Percentiles rank a stretch among this genome's conserved stretches.
Conservation (phyloP, 2,888 invertebrate species). For the Xylota segnis region DNA sequence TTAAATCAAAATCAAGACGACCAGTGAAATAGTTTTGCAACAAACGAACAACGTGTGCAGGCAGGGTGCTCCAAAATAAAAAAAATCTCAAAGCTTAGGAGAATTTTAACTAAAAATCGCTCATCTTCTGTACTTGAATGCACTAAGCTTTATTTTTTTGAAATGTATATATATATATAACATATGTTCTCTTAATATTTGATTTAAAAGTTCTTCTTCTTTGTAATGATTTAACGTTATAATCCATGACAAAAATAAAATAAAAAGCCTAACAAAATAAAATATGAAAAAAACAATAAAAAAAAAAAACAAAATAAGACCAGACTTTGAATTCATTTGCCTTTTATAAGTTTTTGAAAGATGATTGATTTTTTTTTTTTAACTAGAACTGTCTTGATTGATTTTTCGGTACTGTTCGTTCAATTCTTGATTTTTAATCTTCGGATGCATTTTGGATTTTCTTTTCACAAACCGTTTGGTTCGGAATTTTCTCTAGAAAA, state of each 20-base stretch:
- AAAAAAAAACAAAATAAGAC: conserved; percentile 1
- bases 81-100: not conserved
- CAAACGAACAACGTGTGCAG: no score
- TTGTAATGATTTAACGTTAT: conserved; percentile 42
- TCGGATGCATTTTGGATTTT: conserved; percentile 3
- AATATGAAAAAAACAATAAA: no score
- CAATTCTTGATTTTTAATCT: conserved; percentile 13
- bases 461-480: conserved; percentile 22
- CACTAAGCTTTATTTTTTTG: conserved; percentile 64
- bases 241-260: conserved; percentile 26
- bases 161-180: conserved; percentile 47
- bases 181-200: conserved; percentile 47
- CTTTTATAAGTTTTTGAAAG: conserved; percentile 34
- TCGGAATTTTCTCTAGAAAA: conserved; percentile 37
- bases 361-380: conserved; percentile 27
- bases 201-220: conserved; percentile 19
- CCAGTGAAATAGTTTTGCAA: no score
- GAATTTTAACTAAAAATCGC: not conserved
- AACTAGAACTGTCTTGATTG: conserved; percentile 34
- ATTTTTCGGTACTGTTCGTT: conserved; percentile 14
- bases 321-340: conserved; percentile 1
- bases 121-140: conserved; percentile 47
- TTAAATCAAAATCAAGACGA: no score
- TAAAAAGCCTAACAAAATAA: conserved; percentile 23
- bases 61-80: not conserved